Base-by-base conservation (phyloP, 2,888 invertebrate species). In the Pomacea canaliculata region DNA sequence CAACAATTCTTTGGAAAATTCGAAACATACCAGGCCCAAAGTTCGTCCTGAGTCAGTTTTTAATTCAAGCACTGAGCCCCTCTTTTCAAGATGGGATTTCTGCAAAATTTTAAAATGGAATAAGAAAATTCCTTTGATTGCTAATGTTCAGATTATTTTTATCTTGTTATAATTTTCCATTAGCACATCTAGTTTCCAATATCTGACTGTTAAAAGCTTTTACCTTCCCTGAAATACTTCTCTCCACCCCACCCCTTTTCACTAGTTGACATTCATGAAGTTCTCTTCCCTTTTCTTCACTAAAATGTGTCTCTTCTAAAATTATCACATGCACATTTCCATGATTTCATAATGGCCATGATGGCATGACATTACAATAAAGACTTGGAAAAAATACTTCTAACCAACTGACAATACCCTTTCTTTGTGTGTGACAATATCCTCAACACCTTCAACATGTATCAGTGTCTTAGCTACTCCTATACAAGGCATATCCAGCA, bases 381-480 rank as follows among this genome's bases (percentile, higher is more conserved):
- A 19, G 63, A 63, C 63, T 56, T 10, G 10, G 7, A 56, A 8
- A 3, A 56, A 56, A 56, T 7, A 16, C 10, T 56, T 51, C 10
- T 56, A n/a, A 63, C 10, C 63, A 63, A 63, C 13, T 16, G 10
- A 12, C 37, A 51, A 72, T 74, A 90, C 90, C 86, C 85, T 84
- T 60, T 81, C 70, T 51, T 83, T 82, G 76, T 89, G 89, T 12
- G 84, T 78, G 18, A 78, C 81, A 69, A 86, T 89, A 71, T 88
- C 90, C 76, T 88, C 87, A 46, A 91, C 76, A 0, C 88, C 91
- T 80, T 88, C 89, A 13, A 89, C 88, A 23, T 89, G 86, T 62
- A 90, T 90, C 56, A 92, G 83, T 68, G 89, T 91, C 82, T 92
- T 92, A 12, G 92, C 92, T 23, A 92, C 90, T 37, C 92, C 92